Conservation (phyloP, 2,888 invertebrate genomes). For the Melangyna quadrimaculata region DNA sequence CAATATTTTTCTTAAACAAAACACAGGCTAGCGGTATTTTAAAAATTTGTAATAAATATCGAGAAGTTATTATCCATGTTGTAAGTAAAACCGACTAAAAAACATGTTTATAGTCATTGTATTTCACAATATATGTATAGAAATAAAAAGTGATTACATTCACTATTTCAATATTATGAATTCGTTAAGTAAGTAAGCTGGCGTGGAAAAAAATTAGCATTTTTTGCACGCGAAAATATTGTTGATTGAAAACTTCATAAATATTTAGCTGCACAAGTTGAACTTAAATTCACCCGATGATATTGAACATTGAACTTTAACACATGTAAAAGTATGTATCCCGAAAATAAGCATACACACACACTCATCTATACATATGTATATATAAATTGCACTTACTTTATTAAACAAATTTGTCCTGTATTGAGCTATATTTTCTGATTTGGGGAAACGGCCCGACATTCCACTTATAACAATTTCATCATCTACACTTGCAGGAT, state of each 20-base stretch:
- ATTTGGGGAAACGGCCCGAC: constrained; percentile 84
- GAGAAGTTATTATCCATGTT: too few relatives aligned
- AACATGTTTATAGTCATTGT: background rate
- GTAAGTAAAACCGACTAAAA: background rate
- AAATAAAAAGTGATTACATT: background rate
- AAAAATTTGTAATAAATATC: too few relatives aligned
- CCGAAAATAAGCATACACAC: background rate
- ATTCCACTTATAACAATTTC: constrained; percentile 83
- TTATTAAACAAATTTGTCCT: constrained; percentile 83
- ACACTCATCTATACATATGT: background rate
- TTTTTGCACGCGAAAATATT: background rate
- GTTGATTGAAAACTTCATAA: background rate
- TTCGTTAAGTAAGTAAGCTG: background rate
- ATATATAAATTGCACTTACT: constrained; percentile 74
- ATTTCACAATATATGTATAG: background rate
- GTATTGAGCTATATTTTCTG: constrained; percentile 83
- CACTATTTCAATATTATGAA: background rate
- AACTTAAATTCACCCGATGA: background rate
- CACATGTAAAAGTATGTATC: background rate
- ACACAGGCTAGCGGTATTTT: too few relatives aligned
- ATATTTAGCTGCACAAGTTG: background rate
- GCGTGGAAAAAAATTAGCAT: background rate
- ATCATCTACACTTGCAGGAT: constrained; percentile 76
- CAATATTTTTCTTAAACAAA: too few relatives aligned
- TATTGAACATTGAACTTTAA: background rate